Evolutionary conservation across 1,140 invertebrate genomes (phyloP).

Genomic region (Ceratosolen solmsi): DNA sequence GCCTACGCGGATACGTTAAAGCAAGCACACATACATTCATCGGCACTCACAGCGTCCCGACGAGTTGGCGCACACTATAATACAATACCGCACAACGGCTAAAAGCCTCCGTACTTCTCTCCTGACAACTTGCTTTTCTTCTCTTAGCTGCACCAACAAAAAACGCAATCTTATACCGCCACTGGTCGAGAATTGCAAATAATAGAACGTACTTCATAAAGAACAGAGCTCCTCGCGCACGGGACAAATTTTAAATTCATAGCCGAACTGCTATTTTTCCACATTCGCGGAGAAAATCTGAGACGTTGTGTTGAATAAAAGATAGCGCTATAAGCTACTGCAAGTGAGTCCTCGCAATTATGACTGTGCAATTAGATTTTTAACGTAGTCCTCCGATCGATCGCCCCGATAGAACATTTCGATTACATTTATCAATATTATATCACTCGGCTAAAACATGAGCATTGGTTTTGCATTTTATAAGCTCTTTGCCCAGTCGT

Average conservation of each 20-base stretch:
- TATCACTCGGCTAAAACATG: background rate
- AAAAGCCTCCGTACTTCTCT: background rate
- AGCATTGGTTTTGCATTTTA: background rate
- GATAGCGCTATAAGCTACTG: background rate
- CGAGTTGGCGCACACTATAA: background rate
- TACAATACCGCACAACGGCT: background rate
- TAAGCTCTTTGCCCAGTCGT: background rate
- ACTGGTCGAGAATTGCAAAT: background rate
- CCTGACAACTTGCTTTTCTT: slow-evolving; percentile 1
- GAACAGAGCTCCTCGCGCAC: background rate
- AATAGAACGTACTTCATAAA: background rate
- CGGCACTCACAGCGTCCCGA: background rate
- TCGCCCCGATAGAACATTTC: background rate
- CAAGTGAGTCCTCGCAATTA: background rate
- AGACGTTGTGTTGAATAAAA: background rate
- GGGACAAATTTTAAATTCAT: slow-evolving; percentile 7
- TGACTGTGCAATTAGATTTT: background rate
- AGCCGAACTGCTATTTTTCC: background rate
- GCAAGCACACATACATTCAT: background rate
- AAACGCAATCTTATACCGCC: background rate
- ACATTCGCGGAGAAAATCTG: background rate
- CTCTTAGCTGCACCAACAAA: background rate
- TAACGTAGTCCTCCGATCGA: background rate
- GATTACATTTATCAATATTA: background rate
- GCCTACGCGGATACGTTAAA: slow-evolving; percentile 1